phyloP scores from a whole-genome alignment of 2,888 invertebrate species.

The Drosophila hamatofila region DNA sequence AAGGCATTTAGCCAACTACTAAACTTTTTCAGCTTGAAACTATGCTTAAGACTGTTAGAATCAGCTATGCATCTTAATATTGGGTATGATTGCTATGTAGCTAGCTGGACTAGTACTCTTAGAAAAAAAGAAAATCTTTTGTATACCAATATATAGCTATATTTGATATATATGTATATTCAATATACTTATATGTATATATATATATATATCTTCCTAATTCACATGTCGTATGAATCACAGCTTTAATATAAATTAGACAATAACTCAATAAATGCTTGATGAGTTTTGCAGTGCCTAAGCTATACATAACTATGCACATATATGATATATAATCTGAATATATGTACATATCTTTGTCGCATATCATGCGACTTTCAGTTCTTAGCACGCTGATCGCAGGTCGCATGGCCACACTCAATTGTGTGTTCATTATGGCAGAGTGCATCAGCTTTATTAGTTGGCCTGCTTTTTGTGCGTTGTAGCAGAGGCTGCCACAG shows the following conservation, averaged over 20 bases:
- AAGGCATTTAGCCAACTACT: too few species aligned
- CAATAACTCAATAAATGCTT: background rate
- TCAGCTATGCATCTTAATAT: too few species aligned
- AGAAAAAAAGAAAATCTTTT: too few species aligned
- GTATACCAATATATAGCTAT: too few species aligned
- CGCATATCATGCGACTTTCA: constrained; percentile 1
- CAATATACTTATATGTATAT: too few species aligned
- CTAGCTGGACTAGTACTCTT: too few species aligned
- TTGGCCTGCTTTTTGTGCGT: constrained; percentile 60
- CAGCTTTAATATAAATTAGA: background rate
- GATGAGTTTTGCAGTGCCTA: background rate
- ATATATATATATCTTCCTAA: too few species aligned
- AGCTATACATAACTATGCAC: too few species aligned
- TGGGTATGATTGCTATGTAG: too few species aligned
- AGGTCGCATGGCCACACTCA: constrained; percentile 32
- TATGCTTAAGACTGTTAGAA: too few species aligned
- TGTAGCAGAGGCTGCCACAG: constrained; percentile 22
- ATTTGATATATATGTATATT: too few species aligned
- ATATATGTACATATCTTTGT: background rate
- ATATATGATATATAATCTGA: background rate
- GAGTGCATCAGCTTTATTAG: constrained; percentile 71
- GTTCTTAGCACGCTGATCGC: constrained; percentile 10
- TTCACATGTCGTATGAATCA: background rate
- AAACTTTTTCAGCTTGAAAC: too few species aligned
- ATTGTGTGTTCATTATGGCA: constrained; percentile 40